These are phyloP conservation scores for Zaprionus ornatus DNA, from an alignment of 1,140 invertebrate species.

Conservation along the genomic window DNA sequence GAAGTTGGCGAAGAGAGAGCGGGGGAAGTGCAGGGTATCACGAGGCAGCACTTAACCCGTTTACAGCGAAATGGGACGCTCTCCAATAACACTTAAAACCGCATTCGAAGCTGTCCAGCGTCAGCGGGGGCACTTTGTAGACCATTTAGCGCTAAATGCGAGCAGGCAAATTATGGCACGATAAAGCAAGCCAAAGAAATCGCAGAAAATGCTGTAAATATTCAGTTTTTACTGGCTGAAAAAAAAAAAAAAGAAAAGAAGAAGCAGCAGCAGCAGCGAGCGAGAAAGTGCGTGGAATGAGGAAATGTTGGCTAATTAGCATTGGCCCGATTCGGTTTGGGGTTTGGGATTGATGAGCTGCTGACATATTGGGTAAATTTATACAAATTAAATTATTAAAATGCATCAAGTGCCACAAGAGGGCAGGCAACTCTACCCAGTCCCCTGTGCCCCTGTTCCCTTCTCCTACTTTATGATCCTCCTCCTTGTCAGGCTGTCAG, in stretches of 20 bases:
- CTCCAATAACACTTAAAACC: conserved; percentile 71
- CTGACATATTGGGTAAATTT: conserved; percentile 75
- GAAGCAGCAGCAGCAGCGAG: too few relatives aligned
- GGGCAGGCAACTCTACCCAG: neutral
- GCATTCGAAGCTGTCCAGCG: conserved; percentile 49
- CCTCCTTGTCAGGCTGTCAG: conserved; percentile 65
- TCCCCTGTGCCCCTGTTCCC: neutral
- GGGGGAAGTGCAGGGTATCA: neutral
- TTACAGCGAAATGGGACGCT: conserved; percentile 46
- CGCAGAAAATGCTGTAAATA: conserved; percentile 50
- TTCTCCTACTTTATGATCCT: neutral
- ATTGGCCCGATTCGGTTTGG: conserved; percentile 27
- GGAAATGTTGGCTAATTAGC: conserved; percentile 49
- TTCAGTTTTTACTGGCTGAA: conserved; percentile 55
- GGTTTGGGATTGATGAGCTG: conserved; percentile 51
- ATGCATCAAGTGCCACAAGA: conserved; percentile 9
- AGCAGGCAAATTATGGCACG: conserved; percentile 73
- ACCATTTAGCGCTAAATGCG: conserved; percentile 73
- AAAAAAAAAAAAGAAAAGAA: neutral
- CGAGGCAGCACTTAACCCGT: conserved; percentile 69
- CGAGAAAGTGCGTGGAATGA: conserved; percentile 22
- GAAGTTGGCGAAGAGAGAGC: neutral
- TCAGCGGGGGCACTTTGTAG: conserved; percentile 57
- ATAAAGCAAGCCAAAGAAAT: conserved; percentile 44
- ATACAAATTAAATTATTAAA: conserved; percentile 80